Evolutionary conservation across 2,888 invertebrate genomes (phyloP), one percentile per base, ranked within the genome.

Genomic region (Aplocera efformata): DNA sequence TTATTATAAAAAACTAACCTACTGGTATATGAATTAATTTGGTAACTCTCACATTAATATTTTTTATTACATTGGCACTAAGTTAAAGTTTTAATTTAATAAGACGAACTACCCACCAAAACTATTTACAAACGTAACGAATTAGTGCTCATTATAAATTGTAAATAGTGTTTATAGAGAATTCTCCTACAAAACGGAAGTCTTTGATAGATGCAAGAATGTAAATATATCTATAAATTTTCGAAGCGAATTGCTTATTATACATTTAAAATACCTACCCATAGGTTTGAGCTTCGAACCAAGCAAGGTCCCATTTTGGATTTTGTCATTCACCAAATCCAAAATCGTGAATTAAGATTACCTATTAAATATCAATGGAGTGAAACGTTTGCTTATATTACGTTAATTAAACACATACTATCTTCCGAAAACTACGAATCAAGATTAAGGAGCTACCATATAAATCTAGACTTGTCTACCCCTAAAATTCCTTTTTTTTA

Each of bases 11-110:
- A 17, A 17, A 3, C 13, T 17, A 17, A 3, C 13, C 5, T 17
- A 17, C 13, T 3, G 5, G 2, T 3, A 17, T 17, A 3, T n/a
- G n/a, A n/a, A n/a, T 17, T 17, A 17, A 17, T 17, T 41, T 41
- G 35, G 35, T 44, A 36, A 17, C 34, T 32, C 35, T 42, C 25
- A 35, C 10, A 37, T 17, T 17, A 17, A 5, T 3, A 35, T 42
- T 38, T 26, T 28, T 33, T 35, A 17, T 37, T 42, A 39, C 29
- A 48, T 66, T 68, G 68, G 67, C 68, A 67, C 66, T 62, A 59
- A 26, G 17, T 38, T 34, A 30, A 25, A 25, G 35, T 39, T 30
- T 42, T 33, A 25, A 24, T 25, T 31, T 32, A 29, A 22, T 28
- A 24, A 32, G 33, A 33, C 25, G 24, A 35, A 31, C 42, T 42